A percentile compares a stretch with the other conserved stretches of the same genome.
Conservation (phyloP, 2,888 invertebrate genomes). For the Drosophila rubida region DNA sequence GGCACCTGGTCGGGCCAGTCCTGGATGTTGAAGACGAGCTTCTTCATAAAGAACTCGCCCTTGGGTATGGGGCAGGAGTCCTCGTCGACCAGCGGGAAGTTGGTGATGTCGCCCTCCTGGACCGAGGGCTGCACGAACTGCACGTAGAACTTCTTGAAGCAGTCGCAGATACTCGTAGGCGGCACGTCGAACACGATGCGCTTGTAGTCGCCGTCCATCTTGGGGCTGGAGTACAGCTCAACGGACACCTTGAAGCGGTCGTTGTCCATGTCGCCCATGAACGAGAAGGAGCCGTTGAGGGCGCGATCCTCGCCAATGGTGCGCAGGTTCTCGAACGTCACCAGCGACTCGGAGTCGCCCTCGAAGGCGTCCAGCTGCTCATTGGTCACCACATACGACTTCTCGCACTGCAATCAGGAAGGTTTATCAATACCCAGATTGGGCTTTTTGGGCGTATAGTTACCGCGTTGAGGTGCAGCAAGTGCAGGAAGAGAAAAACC, state of each 20-base stretch:
- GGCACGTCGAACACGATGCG: slow-evolving; percentile 77
- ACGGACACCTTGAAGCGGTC: slow-evolving; percentile 71
- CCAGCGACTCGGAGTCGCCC: slow-evolving; percentile 66
- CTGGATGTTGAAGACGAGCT: slow-evolving; percentile 66
- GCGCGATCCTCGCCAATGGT: slow-evolving; percentile 67
- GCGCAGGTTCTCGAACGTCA: slow-evolving; percentile 53
- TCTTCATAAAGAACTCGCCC: slow-evolving; percentile 72
- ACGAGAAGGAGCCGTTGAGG: slow-evolving; percentile 70
- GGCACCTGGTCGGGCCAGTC: slow-evolving; percentile 79
- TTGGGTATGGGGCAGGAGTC: slow-evolving; percentile 75
- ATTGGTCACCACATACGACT: slow-evolving; percentile 72
- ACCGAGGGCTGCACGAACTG: slow-evolving; percentile 77
- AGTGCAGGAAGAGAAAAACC: slow-evolving; percentile 26
- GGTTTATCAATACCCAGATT: no score
- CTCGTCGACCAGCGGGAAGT: slow-evolving; percentile 74
- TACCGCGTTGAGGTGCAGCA: slow-evolving; percentile 54
- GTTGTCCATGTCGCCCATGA: slow-evolving; percentile 72
- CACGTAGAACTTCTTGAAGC: slow-evolving; percentile 74
- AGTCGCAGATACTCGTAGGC: slow-evolving; percentile 74
- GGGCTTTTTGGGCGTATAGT: neutral
- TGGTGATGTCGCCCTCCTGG: slow-evolving; percentile 65
- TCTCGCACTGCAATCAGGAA: slow-evolving; percentile 49
- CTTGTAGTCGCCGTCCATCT: slow-evolving; percentile 72
- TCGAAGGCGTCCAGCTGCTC: slow-evolving; percentile 68
- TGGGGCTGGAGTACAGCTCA: slow-evolving; percentile 73